A percentile compares a stretch with the other conserved stretches of the same genome.
Conservation (phyloP, 2,113 vertebrate genomes). For the Leptobrachium leishanense region DNA sequence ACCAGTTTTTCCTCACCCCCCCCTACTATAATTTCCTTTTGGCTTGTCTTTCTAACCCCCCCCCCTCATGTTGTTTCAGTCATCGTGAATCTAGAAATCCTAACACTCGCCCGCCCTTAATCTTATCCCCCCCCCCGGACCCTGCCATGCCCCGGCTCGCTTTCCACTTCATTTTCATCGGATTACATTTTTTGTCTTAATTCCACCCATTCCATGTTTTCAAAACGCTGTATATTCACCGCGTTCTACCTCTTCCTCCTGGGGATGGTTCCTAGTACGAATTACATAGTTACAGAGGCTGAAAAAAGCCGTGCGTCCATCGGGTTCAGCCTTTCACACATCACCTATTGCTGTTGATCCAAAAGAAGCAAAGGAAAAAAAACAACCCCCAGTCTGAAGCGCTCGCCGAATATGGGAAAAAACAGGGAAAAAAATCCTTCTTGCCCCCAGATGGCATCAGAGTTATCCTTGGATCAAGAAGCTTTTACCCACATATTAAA, state of each 20-base stretch:
- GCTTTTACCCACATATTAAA: no score
- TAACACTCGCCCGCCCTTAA: neutral
- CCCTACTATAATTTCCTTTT: neutral
- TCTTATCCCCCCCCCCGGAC: neutral
- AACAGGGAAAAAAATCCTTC: no score
- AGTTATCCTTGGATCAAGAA: no score
- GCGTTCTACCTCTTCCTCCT: neutral
- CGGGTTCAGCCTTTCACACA: no score
- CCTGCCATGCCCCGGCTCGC: neutral
- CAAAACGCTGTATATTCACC: neutral
- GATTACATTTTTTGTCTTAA: neutral
- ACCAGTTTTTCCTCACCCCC: slow-evolving; percentile 9
- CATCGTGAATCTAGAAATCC: neutral
- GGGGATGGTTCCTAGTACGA: neutral
- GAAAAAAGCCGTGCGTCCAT: no score
- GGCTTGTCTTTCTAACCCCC: neutral
- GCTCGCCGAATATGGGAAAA: no score
- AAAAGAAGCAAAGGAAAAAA: no score
- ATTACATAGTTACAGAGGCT: no score
- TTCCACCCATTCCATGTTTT: neutral
- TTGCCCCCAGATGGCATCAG: no score
- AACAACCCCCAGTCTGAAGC: no score
- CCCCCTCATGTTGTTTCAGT: neutral
- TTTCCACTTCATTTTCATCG: neutral
- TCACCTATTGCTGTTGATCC: no score